Evolutionary conservation across 2,888 invertebrate species (phyloP), one percentile per base, ranked within the genome.

Genomic region (Phasia obesa): DNA sequence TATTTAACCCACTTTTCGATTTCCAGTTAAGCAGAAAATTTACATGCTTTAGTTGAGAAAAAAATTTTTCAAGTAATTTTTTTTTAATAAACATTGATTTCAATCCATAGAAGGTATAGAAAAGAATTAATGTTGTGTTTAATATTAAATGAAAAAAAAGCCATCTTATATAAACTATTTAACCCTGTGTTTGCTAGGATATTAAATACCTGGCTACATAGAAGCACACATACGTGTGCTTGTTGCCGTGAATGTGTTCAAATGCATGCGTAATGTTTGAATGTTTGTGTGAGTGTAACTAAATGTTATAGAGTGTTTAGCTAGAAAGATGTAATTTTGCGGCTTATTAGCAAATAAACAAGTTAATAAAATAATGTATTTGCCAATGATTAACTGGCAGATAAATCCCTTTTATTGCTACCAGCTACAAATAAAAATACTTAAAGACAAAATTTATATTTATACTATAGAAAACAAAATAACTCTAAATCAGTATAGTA

Each of bases 261-360:
- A 19, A 15, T 25, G 31, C n/a, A 27, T 67, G 38, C 47, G 23
- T 38, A n/a, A 17, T 35, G n/a, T 27, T 6, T 53, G 7, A 17
- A 35, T 60, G 65, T 57, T 11, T 35, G 57, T 44, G 19, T n/a
- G 15, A 27, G 31, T 42, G 44, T 47, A 67, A 51, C 17, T 57
- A 59, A 53, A 65, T 70, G 55, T 53, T 42, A 25, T 44, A 57
- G 47, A 44, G 65, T 19, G 35, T 53, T 76, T 35, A 59, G 79
- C 83, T 67, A 27, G 64, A 83, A 79, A 79, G 71, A 83, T 83
- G 59, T 84, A 85, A 84, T 80, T 84, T 85, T 78, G 84, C 76
- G 73, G 84, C 84, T 84, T 85, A 84, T 84, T 85, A 85, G 77
- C 84, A 84, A 84, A 84, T 85, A 85, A 85, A 85, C 84, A 84